Percentiles rank a stretch among this genome's conserved stretches.
phyloP scores from a whole-genome alignment of 2,797 vertebrate genomes.

The Betta splendens region DNA sequence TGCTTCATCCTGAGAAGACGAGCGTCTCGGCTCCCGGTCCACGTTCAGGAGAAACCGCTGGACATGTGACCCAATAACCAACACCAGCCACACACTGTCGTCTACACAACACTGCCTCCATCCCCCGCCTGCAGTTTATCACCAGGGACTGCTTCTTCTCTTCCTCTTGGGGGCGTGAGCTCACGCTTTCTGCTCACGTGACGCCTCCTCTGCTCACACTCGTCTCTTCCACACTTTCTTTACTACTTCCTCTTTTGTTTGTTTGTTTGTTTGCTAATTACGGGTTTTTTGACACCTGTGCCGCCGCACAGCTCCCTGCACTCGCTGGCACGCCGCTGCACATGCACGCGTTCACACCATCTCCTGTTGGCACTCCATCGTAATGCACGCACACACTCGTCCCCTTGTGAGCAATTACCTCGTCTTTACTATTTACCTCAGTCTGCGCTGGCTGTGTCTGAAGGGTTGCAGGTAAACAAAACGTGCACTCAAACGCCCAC shows the following conservation, averaged over 20 bases:
- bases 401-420: conserved; percentile 83
- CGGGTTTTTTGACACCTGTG: conserved; percentile 80
- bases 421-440: conserved; percentile 75
- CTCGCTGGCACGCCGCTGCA: conserved; percentile 63
- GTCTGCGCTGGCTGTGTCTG: conserved; percentile 61
- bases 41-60: too few relatives aligned
- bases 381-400: conserved; percentile 31
- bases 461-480: conserved; percentile 75
- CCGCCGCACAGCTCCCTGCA: conserved; percentile 61
- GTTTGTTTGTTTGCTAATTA: conserved; percentile 83
- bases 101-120: too few relatives aligned
- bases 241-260: conserved; percentile 36
- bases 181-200: conserved; percentile 35
- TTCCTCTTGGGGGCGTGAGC: background rate
- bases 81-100: too few relatives aligned
- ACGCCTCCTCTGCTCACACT: conserved; percentile 39
- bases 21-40: background rate
- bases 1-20: too few relatives aligned
- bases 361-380: conserved; percentile 56
- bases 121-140: too few relatives aligned
- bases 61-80: too few relatives aligned
- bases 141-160: background rate
- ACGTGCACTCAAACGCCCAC: conserved; percentile 18
- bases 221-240: conserved; percentile 33
- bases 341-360: conserved; percentile 31